Evolutionary conservation across 2,797 vertebrate species (phyloP), one percentile per base, ranked within the genome.

Genomic region (Oreochromis mossambicus): DNA sequence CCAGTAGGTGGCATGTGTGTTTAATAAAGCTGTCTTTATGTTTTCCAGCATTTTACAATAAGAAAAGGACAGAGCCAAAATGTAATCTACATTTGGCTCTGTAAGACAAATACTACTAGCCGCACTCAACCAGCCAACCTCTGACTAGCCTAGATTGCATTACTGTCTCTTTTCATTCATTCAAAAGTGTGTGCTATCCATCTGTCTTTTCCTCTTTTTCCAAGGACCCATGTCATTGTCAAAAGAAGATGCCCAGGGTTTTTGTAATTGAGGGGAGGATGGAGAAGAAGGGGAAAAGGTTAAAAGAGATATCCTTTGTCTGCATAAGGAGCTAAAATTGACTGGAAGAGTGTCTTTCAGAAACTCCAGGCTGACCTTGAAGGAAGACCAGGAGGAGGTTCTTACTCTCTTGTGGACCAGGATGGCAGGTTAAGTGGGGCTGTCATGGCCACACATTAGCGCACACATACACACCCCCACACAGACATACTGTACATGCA

Each of bases 291-390:
- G 86, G 38, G 89, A 81, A 91, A 88, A 91, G 90, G 95, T 94
- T 92, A 95, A 94, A 94, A 94, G 91, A 95, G 95, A 95, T 95
- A 95, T 94, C 94, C 91, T 93, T 93, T 86, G 85, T 84, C 66
- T 93, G 94, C 96, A 95, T 95, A 87, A 93, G 93, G 91, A 90
- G 89, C 86, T 86, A 81, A 91, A 89, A 95, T 92, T 95, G 94
- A 94, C 92, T 95, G 92, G 86, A 52, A 91, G 91, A 91, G 92
- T 86, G 90, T 92, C 93, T 95, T 95, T 96, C 91, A 94, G 83
- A 91, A 93, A 95, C 91, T 92, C 83, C 86, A 88, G 87, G 56
- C 77, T 96, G 94, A 96, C 95, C 95, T 96, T 95, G 88, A 86
- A 94, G 86, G 87, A 89, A 82, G 91, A 93, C 90, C 90, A 90